Evolutionary conservation across 1,140 invertebrate genomes (phyloP).

Genomic region (Heterodera carotae): DNA sequence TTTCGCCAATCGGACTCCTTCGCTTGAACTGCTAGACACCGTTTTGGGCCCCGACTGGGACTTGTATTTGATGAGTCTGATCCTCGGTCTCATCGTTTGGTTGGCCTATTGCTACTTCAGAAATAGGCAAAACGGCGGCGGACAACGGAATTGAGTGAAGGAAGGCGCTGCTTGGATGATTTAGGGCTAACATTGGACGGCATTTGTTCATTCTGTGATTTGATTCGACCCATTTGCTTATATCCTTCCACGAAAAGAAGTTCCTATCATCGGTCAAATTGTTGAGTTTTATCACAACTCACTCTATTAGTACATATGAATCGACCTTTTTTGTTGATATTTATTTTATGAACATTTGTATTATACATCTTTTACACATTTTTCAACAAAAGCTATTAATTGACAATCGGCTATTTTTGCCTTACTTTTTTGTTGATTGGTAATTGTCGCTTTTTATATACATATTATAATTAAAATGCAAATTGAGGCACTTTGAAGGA

Average conservation of each 20-base stretch:
- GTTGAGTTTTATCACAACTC: too few relatives aligned
- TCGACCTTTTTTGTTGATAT: too few relatives aligned
- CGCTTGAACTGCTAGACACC: conserved; percentile 41
- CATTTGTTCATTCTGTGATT: too few relatives aligned
- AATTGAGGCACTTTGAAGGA: neutral
- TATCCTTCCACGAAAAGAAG: neutral
- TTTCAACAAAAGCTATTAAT: too few relatives aligned
- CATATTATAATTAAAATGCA: too few relatives aligned
- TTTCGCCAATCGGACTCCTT: conserved; percentile 29
- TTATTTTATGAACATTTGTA: too few relatives aligned
- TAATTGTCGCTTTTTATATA: conserved; percentile 2
- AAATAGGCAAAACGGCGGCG: conserved; percentile 28
- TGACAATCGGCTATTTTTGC: too few relatives aligned
- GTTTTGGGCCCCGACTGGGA: conserved; percentile 52
- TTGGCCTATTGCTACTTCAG: conserved; percentile 38
- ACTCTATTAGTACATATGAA: too few relatives aligned
- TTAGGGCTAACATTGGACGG: too few relatives aligned
- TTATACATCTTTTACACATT: too few relatives aligned
- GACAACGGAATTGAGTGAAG: conserved; percentile 7
- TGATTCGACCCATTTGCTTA: too few relatives aligned
- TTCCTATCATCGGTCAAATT: neutral
- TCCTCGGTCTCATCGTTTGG: conserved; percentile 38
- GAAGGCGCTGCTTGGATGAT: too few relatives aligned
- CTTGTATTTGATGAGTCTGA: conserved; percentile 48
- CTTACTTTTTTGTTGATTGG: conserved; percentile 25